Base-by-base conservation (phyloP, 1,140 invertebrate species). In the Drosophila ironensis region DNA sequence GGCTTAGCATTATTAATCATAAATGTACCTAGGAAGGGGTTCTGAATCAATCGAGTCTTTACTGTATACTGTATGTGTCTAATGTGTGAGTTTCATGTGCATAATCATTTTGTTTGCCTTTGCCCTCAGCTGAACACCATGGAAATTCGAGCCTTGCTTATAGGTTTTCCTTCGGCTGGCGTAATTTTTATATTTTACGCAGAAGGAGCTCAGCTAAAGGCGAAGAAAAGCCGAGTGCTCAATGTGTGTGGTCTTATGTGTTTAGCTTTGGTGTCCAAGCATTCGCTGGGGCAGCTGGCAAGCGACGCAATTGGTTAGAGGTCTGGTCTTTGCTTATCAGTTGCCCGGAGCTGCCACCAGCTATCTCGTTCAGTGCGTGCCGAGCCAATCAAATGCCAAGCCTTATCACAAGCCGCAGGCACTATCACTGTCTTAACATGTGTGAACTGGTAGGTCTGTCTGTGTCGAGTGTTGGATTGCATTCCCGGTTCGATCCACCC, bases 381-480 rank as follows among this genome's bases (percentile, higher is more conserved):
- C 64, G 54, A 78, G 75, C 75, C 64, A 80, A 80, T 77, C 67
- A 72, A 67, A 68, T 77, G 73, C 60, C 67, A 77, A 77, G 67
- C 52, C 60, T 72, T 60, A 72, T 77, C 73, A 44, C 60, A 53
- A 77, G 60, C 50, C 61, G 52, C 46, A 47, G 73, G 47, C 60
- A 71, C 38, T 61, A 71, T 60, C 68, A 60, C 33, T 68, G 41
- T 25, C 12, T 35, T 14, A 37, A 2, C 24, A 14, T 61, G 17
- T 61, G 8, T 47, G 20, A 7, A 35, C 4, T 47, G 30, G 20
- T 24, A 17, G 66, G 25, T 66, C 38, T 54, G 17, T 28, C 22
- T 40, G 28, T 63, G 12, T 46, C 8, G 11, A 2, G 33, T 37
- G 56, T 75, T 37, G 17, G 17, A 16, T 46, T 42, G 14, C 46